Percentiles rank a stretch among this genome's conserved stretches.
Evolutionary conservation across 2,888 invertebrate genomes (phyloP).

Genomic region (Eristalinus aeneus): DNA sequence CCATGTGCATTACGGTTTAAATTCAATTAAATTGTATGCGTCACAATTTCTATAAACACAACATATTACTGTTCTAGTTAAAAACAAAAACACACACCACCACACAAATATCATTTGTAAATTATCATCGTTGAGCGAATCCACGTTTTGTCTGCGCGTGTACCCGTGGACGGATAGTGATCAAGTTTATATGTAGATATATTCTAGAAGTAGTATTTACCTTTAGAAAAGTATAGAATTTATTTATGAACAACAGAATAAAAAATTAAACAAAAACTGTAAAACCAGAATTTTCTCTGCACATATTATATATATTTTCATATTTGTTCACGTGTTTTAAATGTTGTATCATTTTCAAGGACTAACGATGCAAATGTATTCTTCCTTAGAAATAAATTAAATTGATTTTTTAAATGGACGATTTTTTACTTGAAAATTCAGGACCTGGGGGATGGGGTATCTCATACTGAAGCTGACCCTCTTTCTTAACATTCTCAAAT

Average conservation of each 20-base stretch:
- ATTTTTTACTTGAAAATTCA: neutral
- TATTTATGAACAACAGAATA: constrained; percentile 8
- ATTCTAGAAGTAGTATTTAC: neutral
- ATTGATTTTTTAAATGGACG: neutral
- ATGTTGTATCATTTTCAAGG: constrained; percentile 39
- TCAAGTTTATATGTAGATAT: constrained; percentile 21
- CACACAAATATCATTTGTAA: constrained; percentile 20
- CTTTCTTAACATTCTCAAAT: too few species aligned
- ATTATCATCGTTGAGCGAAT: constrained; percentile 20
- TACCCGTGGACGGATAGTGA: constrained; percentile 2
- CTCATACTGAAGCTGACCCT: too few species aligned
- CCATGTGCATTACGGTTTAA: neutral
- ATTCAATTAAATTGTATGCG: neutral
- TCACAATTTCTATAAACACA: neutral
- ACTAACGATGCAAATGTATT: constrained; percentile 29
- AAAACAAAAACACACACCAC: too few species aligned
- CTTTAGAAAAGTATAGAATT: constrained; percentile 35
- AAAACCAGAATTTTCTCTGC: constrained; percentile 22
- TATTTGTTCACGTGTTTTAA: constrained; percentile 43
- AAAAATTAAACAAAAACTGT: neutral
- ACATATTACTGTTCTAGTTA: neutral
- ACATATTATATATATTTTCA: constrained; percentile 40
- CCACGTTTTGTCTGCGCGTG: neutral
- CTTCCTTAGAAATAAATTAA: constrained; percentile 37
- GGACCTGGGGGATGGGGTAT: too few species aligned